Evolutionary conservation across 2,888 invertebrate species (phyloP), one percentile per base, ranked within the genome.

Genomic region (Pseudanteris insignis): DNA sequence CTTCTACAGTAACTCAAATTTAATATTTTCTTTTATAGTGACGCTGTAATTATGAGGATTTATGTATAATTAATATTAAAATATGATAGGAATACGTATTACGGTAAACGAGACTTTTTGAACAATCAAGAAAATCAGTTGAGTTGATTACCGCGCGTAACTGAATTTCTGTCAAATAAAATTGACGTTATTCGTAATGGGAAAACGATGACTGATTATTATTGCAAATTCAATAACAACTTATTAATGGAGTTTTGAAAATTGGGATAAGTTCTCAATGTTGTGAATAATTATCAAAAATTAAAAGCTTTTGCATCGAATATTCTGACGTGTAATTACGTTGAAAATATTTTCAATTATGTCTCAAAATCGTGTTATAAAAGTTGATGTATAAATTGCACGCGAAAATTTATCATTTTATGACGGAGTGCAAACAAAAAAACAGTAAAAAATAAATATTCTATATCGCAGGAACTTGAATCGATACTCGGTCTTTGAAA

Each of bases 311-410:
- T 60, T 53, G 47, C 34, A 29, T 29, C 12, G 21, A 21, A 29
- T 48, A 43, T 48, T 54, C 48, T 28, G 24, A 33, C 44, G 43
- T 14, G 33, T 54, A 54, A 60, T 60, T 33, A 48, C 46, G 44
- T 54, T 33, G n/a, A 44, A 53, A 48, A 54, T 54, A 53, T 60
- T 41, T 47, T 47, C 38, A 41, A 60, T 60, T 53, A 53, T 47
- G 46, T 37, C 15, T 29, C 36, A 25, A 59, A 51, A 53, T 41
- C 41, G 18, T 11, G 47, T 53, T 59, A 34, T 46, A 58, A 51
- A 40, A 51, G 38, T 44, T 11, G 51, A 40, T 29, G 28, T 43
- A 57, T 44, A 30, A 43, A 48, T 48, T 44, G 50, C 34, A 18
- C 3, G 18, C 18, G n/a, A 30, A 51, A 44, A 38, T 47, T 37